Base-by-base conservation (phyloP, 2,888 invertebrate genomes). In the Sclerodermus sp. region DNA sequence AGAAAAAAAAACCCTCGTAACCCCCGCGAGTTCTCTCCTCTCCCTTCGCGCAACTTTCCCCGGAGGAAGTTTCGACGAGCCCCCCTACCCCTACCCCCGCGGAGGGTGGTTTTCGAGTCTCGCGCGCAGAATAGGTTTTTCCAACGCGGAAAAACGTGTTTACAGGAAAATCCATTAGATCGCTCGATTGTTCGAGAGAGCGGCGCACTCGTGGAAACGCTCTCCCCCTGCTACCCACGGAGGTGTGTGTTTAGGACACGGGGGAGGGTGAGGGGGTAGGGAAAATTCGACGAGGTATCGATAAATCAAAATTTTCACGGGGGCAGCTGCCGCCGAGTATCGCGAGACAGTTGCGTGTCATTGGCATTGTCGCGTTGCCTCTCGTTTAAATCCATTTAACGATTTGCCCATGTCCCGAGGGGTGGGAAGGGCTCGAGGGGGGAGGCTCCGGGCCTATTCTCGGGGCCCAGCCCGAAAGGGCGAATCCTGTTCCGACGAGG, bases 321-420 rank as follows among this genome's bases (percentile, higher is more conserved):
- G 4, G 51, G 56, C 65, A 65, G 65, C 64, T 63, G 65, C 51
- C 51, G 15, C 38, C 15, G 55, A 49, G 51, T 44, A 46, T 45
- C 42, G 49, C 44, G 40, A 52, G 47, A 36, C 55, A 54, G 55
- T 65, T 65, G 62, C 65, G 62, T 60, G 65, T 63, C 42, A 45
- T 45, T 47, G 53, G 47, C 60, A 60, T 64, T 65, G 65, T 65
- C 53, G 56, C 34, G 18, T 37, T 47, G 44, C 47, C 52, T n/a
- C 53, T 64, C 65, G 66, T 68, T 68, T 64, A 65, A 67, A 67
- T 64, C 65, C 66, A 68, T 68, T 68, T 68, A 68, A 64, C 50
- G 32, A 37, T 36, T 36, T 36, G 36, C 3, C 14, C 36, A n/a
- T 14, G 3, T 9, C 31, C 8, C 31, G 31, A 31, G 12, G 12